A percentile compares a stretch with the other conserved stretches of the same genome.
phyloP scores from a whole-genome alignment of 1,140 invertebrate genomes.

The Zaprionus ghesquierei region DNA sequence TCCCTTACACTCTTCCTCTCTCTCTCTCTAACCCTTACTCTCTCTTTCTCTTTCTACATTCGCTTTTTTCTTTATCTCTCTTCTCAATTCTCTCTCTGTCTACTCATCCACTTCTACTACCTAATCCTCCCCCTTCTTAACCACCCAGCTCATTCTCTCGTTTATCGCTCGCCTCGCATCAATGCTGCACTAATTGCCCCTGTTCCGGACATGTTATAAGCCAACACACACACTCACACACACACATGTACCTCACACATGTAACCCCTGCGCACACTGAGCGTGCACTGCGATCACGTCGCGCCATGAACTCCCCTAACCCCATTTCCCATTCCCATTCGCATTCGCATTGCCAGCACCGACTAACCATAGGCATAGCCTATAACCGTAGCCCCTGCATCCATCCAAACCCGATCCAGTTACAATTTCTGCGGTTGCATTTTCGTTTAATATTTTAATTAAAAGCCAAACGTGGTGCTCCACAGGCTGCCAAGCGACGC shows the following conservation, averaged over 20 bases:
- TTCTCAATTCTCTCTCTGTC: background rate
- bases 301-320: slow-evolving; percentile 13
- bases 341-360: background rate
- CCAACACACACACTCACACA: slow-evolving; percentile 1
- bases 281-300: slow-evolving; percentile 35
- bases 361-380: background rate
- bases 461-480: slow-evolving; percentile 73
- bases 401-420: slow-evolving; percentile 18
- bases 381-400: background rate
- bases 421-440: slow-evolving; percentile 60
- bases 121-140: background rate
- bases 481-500: slow-evolving; percentile 51
- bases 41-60: background rate
- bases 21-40: too few species aligned
- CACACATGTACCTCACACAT: too few species aligned
- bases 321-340: background rate
- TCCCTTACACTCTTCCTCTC: too few species aligned
- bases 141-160: background rate
- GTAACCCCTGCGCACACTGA: slow-evolving; percentile 8
- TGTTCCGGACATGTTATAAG: slow-evolving; percentile 38
- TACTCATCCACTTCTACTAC: background rate
- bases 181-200: slow-evolving; percentile 46
- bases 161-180: slow-evolving; percentile 14
- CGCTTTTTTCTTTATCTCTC: background rate
- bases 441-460: slow-evolving; percentile 81